Evolutionary conservation across 2,888 invertebrate species (phyloP).

Genomic region (Apamea anceps): DNA sequence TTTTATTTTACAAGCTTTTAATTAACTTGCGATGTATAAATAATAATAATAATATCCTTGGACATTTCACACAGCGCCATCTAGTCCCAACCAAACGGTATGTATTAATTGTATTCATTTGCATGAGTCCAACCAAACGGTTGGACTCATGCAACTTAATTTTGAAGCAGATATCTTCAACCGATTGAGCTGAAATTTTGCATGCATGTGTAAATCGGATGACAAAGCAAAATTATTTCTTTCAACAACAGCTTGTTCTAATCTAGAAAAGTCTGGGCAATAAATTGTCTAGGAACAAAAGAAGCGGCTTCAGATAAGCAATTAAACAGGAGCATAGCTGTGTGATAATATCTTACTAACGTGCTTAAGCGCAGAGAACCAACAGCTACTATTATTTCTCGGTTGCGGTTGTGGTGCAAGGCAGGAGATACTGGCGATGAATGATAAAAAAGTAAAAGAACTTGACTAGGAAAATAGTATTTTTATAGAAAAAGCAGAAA

Average conservation of each 20-base stretch:
- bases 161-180: no score
- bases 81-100: no score
- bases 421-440: background rate
- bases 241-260: slow-evolving; percentile 4
- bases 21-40: no score
- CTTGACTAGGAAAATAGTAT: background rate
- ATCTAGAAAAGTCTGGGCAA: background rate
- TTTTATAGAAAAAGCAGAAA: background rate
- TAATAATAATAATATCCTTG: no score
- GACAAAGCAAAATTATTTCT: no score
- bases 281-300: slow-evolving; percentile 24
- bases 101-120: no score
- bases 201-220: no score
- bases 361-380: slow-evolving; percentile 37
- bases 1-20: no score
- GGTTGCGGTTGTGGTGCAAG: slow-evolving; percentile 18
- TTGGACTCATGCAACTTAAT: no score
- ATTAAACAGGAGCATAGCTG: slow-evolving; percentile 34
- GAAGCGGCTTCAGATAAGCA: slow-evolving; percentile 38
- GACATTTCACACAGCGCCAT: no score
- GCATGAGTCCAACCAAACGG: no score
- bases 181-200: no score
- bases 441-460: background rate
- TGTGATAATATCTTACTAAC: slow-evolving; percentile 64
- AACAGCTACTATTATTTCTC: slow-evolving; percentile 40